phyloP scores from a whole-genome alignment of 2,797 vertebrate genomes.

The Remorina albescens region DNA sequence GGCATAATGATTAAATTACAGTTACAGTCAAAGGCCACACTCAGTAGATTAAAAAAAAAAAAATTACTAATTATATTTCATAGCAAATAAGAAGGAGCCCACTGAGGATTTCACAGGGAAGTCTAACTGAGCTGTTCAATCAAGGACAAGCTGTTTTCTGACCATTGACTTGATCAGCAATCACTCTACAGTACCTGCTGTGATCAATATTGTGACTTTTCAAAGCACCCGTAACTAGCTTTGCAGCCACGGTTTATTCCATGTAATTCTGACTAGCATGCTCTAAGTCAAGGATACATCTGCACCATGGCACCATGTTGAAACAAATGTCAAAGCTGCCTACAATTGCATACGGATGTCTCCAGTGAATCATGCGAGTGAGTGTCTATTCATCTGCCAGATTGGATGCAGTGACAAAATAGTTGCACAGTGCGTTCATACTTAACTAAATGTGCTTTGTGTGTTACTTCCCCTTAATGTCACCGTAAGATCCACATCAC shows the following conservation, averaged over 20 bases:
- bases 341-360: not conserved
- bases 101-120: not conserved
- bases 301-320: not conserved
- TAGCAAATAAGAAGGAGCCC: not conserved
- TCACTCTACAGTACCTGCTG: constrained; percentile 39
- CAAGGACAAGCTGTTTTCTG: constrained; percentile 22
- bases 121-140: constrained; percentile 31
- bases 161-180: constrained; percentile 45
- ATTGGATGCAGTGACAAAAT: not conserved
- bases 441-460: not conserved
- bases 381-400: not conserved
- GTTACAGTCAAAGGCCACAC: not conserved
- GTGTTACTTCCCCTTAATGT: constrained; percentile 1
- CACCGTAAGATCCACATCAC: constrained; percentile 14
- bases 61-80: not conserved
- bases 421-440: not conserved
- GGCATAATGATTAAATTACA: not conserved
- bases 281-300: too few species aligned
- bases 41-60: not conserved
- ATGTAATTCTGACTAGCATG: constrained; percentile 20
- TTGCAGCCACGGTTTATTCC: constrained; percentile 12
- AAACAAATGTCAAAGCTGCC: not conserved
- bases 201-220: constrained; percentile 38
- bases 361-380: not conserved
- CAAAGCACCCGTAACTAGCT: constrained; percentile 13